These are phyloP conservation scores for Phalacrocorax aristotelis DNA, from an alignment of 2,113 vertebrate genomes.

Conservation along the genomic window DNA sequence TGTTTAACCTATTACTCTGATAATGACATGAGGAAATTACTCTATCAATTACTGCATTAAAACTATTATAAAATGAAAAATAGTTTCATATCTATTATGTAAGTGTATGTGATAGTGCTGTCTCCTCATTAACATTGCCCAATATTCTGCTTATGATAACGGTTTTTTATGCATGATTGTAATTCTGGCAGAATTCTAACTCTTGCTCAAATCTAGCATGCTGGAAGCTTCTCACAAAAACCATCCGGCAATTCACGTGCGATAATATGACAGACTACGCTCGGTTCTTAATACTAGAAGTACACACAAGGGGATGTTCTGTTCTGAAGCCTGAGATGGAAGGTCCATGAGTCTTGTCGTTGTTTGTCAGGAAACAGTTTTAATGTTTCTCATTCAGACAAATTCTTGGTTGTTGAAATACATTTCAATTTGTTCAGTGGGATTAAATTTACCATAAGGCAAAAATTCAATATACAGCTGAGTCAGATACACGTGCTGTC, in stretches of 20 bases:
- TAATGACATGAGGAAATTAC: neutral
- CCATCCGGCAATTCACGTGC: neutral
- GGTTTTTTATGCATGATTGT: rapidly evolving
- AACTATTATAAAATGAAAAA: neutral
- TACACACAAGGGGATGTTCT: neutral
- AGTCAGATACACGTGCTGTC: neutral
- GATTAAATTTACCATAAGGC: neutral
- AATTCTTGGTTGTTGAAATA: neutral
- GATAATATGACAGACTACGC: neutral
- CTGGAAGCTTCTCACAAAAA: neutral
- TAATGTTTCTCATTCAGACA: neutral
- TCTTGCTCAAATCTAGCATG: neutral
- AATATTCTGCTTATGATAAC: neutral
- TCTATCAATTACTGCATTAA: neutral
- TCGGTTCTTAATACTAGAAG: neutral
- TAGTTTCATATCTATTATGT: neutral
- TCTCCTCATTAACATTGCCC: neutral
- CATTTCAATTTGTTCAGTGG: neutral
- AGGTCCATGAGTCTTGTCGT: neutral
- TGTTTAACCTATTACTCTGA: neutral
- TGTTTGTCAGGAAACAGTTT: neutral
- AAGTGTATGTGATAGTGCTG: neutral
- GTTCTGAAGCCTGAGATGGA: neutral
- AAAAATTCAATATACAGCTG: neutral
- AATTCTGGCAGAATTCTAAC: neutral